A percentile compares a stretch with the other conserved stretches of the same genome.
phyloP scores from a whole-genome alignment of 2,797 vertebrate genomes.

The Sphenopsis melanotis region DNA sequence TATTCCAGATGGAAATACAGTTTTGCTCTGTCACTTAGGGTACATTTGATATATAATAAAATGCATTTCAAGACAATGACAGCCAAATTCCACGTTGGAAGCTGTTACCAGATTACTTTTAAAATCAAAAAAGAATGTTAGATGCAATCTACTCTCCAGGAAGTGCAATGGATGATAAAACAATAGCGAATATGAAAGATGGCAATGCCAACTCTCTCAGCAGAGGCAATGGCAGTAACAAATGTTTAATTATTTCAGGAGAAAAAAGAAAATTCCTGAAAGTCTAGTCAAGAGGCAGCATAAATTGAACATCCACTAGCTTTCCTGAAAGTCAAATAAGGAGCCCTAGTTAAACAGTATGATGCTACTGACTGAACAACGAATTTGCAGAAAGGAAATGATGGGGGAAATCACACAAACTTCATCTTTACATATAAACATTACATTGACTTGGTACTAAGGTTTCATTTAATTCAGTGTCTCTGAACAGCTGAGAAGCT shows the following conservation, averaged over 20 bases:
- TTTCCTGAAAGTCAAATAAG: conserved; percentile 32
- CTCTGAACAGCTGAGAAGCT: neutral
- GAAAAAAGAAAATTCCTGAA: conserved; percentile 38
- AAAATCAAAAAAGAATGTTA: neutral
- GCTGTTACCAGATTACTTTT: neutral
- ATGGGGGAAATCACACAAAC: neutral
- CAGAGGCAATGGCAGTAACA: neutral
- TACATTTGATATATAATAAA: neutral
- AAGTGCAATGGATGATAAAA: conserved; percentile 41
- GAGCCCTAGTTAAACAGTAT: neutral
- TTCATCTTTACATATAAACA: neutral
- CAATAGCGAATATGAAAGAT: conserved; percentile 11
- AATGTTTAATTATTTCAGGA: conserved; percentile 31
- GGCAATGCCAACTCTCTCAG: neutral
- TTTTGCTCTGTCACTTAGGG: neutral
- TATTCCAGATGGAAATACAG: neutral
- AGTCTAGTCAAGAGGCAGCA: conserved; percentile 21
- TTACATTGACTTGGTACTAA: neutral
- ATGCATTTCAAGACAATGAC: neutral
- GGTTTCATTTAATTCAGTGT: neutral
- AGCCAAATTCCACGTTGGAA: neutral
- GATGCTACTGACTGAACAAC: neutral
- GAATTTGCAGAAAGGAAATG: neutral
- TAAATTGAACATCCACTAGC: neutral
- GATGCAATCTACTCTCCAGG: conserved; percentile 12